phyloP scores from a whole-genome alignment of 2,113 vertebrate genomes.

The Eudorcas thomsonii region DNA sequence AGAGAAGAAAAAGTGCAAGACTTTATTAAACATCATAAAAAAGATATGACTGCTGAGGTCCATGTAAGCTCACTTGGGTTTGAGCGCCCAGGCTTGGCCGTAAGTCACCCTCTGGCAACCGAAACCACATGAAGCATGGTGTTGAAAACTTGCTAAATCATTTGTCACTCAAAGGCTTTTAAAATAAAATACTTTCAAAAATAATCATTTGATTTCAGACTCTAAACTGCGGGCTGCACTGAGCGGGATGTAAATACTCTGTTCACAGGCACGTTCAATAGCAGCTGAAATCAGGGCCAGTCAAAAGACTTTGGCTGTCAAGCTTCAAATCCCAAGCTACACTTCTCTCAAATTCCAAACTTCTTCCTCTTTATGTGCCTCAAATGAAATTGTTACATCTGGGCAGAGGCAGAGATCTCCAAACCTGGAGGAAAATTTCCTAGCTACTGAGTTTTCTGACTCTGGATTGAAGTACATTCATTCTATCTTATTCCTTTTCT shows the following conservation, averaged over 20 bases:
- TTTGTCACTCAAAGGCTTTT: slow-evolving; percentile 64
- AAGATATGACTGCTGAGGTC: slow-evolving; percentile 53
- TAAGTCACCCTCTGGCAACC: slow-evolving; percentile 57
- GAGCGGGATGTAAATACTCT: slow-evolving; percentile 31
- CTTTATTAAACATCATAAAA: slow-evolving; percentile 47
- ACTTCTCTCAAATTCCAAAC: not conserved
- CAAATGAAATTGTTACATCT: not conserved
- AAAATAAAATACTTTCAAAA: slow-evolving; percentile 70
- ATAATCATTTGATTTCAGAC: slow-evolving; percentile 52
- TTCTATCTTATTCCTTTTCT: not conserved
- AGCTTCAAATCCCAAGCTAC: not conserved
- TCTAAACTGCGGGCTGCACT: not conserved
- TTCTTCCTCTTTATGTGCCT: slow-evolving; percentile 1
- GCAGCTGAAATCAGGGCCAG: not conserved
- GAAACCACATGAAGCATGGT: slow-evolving; percentile 48
- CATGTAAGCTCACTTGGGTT: not conserved
- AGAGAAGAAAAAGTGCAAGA: slow-evolving; percentile 40
- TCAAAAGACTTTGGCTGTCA: not conserved
- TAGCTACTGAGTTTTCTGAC: not conserved
- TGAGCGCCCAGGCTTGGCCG: not conserved
- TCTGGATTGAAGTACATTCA: not conserved
- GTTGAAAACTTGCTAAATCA: slow-evolving; percentile 72
- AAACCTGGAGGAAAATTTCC: not conserved
- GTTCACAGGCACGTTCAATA: not conserved
- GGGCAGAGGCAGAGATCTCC: not conserved